A percentile compares a stretch with the other conserved stretches of the same genome.
Evolutionary conservation across 2,113 vertebrate species (phyloP).

Genomic region (Falcunculus frontatus): DNA sequence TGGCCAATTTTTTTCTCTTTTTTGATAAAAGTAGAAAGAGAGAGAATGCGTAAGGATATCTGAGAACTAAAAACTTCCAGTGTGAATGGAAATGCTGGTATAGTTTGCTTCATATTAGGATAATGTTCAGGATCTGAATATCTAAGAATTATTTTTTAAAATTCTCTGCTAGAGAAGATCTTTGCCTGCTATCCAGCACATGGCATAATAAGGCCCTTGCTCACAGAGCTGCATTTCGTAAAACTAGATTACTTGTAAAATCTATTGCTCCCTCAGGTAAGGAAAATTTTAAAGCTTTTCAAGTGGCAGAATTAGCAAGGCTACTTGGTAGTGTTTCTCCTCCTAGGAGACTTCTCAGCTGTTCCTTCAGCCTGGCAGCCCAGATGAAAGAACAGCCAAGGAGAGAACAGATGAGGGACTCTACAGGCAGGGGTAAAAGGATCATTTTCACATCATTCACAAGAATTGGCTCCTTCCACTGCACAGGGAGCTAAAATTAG

Average conservation of each 20-base stretch:
- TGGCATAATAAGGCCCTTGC: not conserved
- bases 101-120: not conserved
- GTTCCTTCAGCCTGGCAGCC: not conserved
- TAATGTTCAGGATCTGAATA: not conserved
- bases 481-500: slow-evolving; percentile 22
- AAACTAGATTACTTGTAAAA: slow-evolving; percentile 29
- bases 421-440: not conserved
- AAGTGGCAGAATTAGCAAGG: slow-evolving; percentile 15
- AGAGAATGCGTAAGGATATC: not conserved
- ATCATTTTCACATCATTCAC: not conserved
- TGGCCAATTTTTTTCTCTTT: not conserved
- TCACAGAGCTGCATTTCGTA: not conserved
- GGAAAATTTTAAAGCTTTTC: slow-evolving; percentile 17
- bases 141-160: not conserved
- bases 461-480: not conserved
- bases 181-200: not conserved
- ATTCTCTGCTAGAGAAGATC: not conserved
- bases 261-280: not conserved
- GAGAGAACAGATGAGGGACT: slow-evolving; percentile 3
- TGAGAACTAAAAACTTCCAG: not conserved
- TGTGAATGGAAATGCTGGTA: not conserved
- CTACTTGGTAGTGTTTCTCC: not conserved
- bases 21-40: not conserved
- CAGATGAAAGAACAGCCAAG: slow-evolving; percentile 1
- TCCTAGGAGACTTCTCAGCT: slow-evolving; percentile 7